phyloP scores from a whole-genome alignment of 2,797 vertebrate genomes.

The Artibeus lituratus region DNA sequence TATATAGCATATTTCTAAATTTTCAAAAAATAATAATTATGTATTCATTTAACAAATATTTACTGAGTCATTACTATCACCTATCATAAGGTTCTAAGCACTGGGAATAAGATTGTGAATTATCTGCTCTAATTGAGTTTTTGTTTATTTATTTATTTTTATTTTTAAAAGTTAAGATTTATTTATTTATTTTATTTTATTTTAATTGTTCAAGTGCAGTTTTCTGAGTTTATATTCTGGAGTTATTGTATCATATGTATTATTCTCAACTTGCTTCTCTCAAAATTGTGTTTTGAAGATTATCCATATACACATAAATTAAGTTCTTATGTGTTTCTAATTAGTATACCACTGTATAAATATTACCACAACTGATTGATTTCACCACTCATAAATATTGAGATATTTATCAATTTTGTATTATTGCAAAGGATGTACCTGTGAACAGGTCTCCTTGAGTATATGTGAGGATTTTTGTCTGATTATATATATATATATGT shows the following conservation, averaged over 20 bases:
- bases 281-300: not conserved
- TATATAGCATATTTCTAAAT: not conserved
- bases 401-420: not conserved
- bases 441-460: not conserved
- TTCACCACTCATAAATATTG: not conserved
- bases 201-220: too few relatives aligned
- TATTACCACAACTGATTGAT: not conserved
- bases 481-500: not conserved
- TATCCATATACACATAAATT: not conserved
- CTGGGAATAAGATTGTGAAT: not conserved
- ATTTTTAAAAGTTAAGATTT: too few relatives aligned
- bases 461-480: not conserved
- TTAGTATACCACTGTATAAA: not conserved
- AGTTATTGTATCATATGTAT: not conserved
- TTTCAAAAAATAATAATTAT: not conserved
- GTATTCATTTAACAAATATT: constrained; percentile 6
- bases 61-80: not conserved
- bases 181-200: too few relatives aligned
- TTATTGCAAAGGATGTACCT: not conserved
- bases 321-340: not conserved
- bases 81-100: not conserved
- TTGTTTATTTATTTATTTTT: not conserved
- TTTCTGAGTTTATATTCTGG: not conserved
- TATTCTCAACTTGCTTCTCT: not conserved
- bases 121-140: not conserved